Conservation (phyloP, 2,888 invertebrate genomes). For the Unio delphinus region DNA sequence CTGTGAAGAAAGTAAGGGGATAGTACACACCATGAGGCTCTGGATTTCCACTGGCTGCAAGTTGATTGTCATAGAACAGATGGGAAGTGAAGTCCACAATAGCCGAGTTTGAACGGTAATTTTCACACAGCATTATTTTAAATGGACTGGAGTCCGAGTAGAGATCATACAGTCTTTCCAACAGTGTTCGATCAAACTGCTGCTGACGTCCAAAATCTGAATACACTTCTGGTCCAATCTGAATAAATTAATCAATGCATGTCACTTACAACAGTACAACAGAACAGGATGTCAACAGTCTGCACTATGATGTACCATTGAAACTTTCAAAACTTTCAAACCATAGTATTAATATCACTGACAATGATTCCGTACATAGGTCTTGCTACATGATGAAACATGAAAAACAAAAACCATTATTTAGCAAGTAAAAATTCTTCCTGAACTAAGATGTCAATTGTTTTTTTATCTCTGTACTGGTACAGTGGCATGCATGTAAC, state of each 20-base stretch:
- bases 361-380: too few relatives aligned
- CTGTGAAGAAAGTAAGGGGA: conserved; percentile 86
- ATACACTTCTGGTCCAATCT: conserved; percentile 85
- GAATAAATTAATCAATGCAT: conserved; percentile 19
- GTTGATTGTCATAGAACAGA: conserved; percentile 84
- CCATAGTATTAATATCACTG: too few relatives aligned
- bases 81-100: conserved; percentile 87
- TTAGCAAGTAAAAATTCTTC: too few relatives aligned
- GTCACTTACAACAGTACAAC: background rate
- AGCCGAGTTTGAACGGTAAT: conserved; percentile 86
- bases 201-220: conserved; percentile 75
- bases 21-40: conserved; percentile 81
- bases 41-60: conserved; percentile 82
- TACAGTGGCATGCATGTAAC: too few relatives aligned
- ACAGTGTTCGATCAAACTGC: conserved; percentile 77
- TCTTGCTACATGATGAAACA: too few relatives aligned
- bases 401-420: too few relatives aligned
- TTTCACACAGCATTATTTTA: conserved; percentile 85
- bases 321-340: too few relatives aligned
- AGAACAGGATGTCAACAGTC: background rate
- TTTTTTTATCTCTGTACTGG: too few relatives aligned
- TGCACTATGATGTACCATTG: too few relatives aligned
- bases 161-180: conserved; percentile 84
- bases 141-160: conserved; percentile 84
- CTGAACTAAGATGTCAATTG: too few relatives aligned